These are phyloP conservation scores for Holothuria glaberrima DNA, from an alignment of 35 echinoderm and acorn worm species.

Conservation along the genomic window DNA sequence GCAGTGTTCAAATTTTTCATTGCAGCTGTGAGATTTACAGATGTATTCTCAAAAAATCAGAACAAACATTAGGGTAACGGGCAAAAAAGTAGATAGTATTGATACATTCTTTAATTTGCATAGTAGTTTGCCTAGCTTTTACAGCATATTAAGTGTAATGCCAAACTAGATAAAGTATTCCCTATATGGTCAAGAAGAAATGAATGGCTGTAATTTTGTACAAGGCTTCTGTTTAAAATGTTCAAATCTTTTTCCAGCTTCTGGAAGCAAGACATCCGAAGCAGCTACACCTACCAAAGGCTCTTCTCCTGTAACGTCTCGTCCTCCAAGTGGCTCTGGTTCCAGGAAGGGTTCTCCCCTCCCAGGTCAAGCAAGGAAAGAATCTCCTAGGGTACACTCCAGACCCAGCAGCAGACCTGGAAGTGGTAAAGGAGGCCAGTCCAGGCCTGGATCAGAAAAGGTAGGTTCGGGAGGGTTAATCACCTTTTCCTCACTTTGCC, in stretches of 20 bases:
- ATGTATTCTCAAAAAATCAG: too few species aligned
- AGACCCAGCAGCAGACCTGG: constrained; percentile 38
- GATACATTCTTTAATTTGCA: too few species aligned
- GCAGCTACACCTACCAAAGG: constrained; percentile 15
- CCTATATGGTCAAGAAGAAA: too few species aligned
- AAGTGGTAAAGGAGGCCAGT: constrained; percentile 42
- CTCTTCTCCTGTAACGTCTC: constrained; percentile 60
- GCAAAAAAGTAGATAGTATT: too few species aligned
- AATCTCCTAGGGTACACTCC: constrained; percentile 50
- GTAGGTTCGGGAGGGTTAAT: constrained; percentile 17
- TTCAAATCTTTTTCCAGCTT: not conserved
- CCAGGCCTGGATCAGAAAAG: constrained; percentile 79
- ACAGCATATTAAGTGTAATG: too few species aligned
- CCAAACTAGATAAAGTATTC: too few species aligned
- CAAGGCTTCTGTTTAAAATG: too few species aligned
- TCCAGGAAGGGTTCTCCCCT: constrained; percentile 53
- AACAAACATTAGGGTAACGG: too few species aligned
- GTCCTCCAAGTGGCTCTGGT: constrained; percentile 59
- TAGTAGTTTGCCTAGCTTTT: too few species aligned
- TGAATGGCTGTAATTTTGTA: too few species aligned
- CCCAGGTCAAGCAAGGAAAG: constrained; percentile 49
- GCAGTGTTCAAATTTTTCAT: too few species aligned
- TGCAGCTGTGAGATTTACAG: too few species aligned
- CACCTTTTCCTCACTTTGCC: not conserved
- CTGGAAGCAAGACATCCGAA: constrained; percentile 1